Evolutionary conservation across 2,113 vertebrate species (phyloP).

Genomic region (Crotalus horridus): DNA sequence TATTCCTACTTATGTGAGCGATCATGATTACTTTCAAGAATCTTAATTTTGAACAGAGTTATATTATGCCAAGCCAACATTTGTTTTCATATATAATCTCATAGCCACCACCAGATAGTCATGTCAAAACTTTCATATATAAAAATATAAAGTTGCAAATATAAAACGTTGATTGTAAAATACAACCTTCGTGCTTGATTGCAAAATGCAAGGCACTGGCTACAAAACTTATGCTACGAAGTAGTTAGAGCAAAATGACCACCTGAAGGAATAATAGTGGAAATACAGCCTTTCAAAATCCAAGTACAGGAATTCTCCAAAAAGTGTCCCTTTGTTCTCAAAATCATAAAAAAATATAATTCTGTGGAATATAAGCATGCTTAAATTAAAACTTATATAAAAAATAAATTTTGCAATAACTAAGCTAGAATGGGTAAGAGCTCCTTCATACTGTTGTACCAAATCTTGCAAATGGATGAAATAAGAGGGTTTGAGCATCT

Average conservation of each 20-base stretch:
- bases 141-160: background rate
- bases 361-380: background rate
- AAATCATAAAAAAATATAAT: background rate
- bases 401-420: background rate
- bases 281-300: background rate
- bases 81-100: background rate
- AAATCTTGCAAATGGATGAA: background rate
- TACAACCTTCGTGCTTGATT: too few species aligned
- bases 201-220: background rate
- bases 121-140: background rate
- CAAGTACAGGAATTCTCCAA: background rate
- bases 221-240: background rate
- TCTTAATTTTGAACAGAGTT: background rate
- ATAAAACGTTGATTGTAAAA: background rate
- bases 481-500: background rate
- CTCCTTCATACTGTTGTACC: background rate
- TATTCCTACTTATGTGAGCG: background rate
- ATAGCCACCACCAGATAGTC: background rate
- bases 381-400: background rate
- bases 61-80: background rate
- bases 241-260: background rate
- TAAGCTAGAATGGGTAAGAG: background rate
- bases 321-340: background rate
- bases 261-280: background rate
- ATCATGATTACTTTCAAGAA: background rate